phyloP scores from a whole-genome alignment of 2,113 vertebrate genomes.

The Pangasianodon gigas region DNA sequence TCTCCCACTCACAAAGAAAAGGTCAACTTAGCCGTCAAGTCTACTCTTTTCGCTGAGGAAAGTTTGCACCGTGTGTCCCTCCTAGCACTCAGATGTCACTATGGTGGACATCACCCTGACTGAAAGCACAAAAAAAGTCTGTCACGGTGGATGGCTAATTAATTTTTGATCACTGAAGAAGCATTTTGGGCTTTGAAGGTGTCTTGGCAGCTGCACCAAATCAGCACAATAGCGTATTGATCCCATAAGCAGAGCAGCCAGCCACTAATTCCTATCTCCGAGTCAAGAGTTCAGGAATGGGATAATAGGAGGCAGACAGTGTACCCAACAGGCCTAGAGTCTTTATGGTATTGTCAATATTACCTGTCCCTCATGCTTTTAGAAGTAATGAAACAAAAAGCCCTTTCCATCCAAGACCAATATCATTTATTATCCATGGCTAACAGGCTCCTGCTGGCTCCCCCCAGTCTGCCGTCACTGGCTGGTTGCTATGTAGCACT shows the following conservation, averaged over 20 bases:
- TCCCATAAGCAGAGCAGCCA: constrained; percentile 30
- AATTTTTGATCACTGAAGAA: constrained; percentile 39
- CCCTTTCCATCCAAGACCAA: constrained; percentile 44
- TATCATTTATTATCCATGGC: constrained; percentile 57
- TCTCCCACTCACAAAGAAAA: constrained; percentile 5
- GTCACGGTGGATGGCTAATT: constrained; percentile 50
- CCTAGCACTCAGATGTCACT: constrained; percentile 34
- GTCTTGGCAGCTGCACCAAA: neutral
- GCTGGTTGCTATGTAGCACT: constrained; percentile 15
- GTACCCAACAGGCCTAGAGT: constrained; percentile 44
- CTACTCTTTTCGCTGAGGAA: constrained; percentile 1
- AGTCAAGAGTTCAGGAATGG: constrained; percentile 16
- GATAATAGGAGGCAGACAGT: constrained; percentile 50
- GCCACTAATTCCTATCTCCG: constrained; percentile 35
- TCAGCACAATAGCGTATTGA: constrained; percentile 28
- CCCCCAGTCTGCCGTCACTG: constrained; percentile 42
- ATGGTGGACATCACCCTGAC: constrained; percentile 44
- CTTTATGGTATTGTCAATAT: constrained; percentile 54
- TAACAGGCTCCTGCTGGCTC: constrained; percentile 48
- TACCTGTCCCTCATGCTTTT: constrained; percentile 44
- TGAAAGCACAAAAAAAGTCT: constrained; percentile 50
- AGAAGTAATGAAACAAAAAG: constrained; percentile 50
- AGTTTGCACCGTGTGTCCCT: constrained; percentile 30
- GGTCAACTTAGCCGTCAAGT: constrained; percentile 29
- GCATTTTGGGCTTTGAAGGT: constrained; percentile 45